phyloP scores from a whole-genome alignment of 2,113 vertebrate species.

The Myxocyprinus asiaticus region DNA sequence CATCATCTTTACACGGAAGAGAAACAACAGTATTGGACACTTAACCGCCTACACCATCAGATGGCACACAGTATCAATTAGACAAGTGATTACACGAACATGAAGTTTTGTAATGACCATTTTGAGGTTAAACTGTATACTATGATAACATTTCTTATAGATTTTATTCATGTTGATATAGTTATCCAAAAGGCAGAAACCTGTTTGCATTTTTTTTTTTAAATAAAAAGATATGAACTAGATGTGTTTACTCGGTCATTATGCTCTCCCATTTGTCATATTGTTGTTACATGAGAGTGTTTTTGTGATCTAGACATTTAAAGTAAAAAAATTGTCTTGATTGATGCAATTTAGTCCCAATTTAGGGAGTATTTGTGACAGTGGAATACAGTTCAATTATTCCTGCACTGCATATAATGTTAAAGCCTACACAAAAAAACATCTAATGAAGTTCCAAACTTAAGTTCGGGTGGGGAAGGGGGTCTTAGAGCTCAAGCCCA shows the following conservation, averaged over 20 bases:
- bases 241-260: not conserved
- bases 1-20: conserved; percentile 93
- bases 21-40: conserved; percentile 90
- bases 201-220: conserved; percentile 32
- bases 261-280: not conserved
- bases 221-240: not conserved
- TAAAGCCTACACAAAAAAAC: too few relatives aligned
- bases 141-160: conserved; percentile 22
- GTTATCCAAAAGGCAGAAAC: not conserved
- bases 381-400: too few relatives aligned
- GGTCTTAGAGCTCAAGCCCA: too few relatives aligned
- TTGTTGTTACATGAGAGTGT: conserved; percentile 76
- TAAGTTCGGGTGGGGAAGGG: too few relatives aligned
- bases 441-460: too few relatives aligned
- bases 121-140: not conserved
- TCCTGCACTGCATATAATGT: too few relatives aligned
- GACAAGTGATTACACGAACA: not conserved
- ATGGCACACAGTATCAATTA: conserved; percentile 11
- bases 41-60: conserved; percentile 63
- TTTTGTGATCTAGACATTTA: not conserved
- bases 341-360: too few relatives aligned
- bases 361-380: too few relatives aligned
- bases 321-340: too few relatives aligned
- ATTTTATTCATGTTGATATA: conserved; percentile 38
- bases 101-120: conserved; percentile 10